These are phyloP conservation scores for Volucella inanis DNA, from an alignment of 2,888 invertebrate species.

Conservation along the genomic window DNA sequence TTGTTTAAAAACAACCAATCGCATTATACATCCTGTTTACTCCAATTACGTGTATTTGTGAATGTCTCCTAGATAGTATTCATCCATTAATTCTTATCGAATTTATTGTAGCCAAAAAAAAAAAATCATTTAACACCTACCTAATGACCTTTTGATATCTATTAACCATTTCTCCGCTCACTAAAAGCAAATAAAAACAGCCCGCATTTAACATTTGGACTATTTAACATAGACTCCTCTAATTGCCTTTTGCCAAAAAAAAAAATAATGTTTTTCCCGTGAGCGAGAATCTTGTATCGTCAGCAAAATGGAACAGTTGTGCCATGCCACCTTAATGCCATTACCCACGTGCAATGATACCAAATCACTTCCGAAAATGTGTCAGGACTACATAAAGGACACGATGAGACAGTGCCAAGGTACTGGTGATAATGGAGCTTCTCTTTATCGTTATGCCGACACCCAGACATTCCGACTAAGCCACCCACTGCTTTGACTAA, in stretches of 20 bases:
- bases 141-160: slow-evolving; percentile 44
- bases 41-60: slow-evolving; percentile 8
- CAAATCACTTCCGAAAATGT: slow-evolving; percentile 70
- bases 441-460: slow-evolving; percentile 7
- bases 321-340: slow-evolving; percentile 44
- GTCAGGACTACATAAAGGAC: slow-evolving; percentile 52
- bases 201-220: neutral
- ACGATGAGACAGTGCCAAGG: slow-evolving; percentile 25
- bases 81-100: slow-evolving; percentile 48
- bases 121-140: slow-evolving; percentile 35
- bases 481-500: slow-evolving; percentile 56
- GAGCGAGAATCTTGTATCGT: slow-evolving; percentile 26
- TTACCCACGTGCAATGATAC: slow-evolving; percentile 41
- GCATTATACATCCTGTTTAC: slow-evolving; percentile 28
- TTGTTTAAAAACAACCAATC: neutral
- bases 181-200: slow-evolving; percentile 6
- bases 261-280: slow-evolving; percentile 18
- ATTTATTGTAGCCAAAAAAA: slow-evolving; percentile 13
- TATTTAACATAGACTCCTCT: slow-evolving; percentile 9
- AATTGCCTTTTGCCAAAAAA: slow-evolving; percentile 14
- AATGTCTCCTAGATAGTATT: slow-evolving; percentile 48
- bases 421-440: slow-evolving; percentile 17
- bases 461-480: neutral
- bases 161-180: neutral
- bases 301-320: slow-evolving; percentile 50